Base-by-base conservation (phyloP, 2,797 vertebrate species). In the Intellagama lesueurii region DNA sequence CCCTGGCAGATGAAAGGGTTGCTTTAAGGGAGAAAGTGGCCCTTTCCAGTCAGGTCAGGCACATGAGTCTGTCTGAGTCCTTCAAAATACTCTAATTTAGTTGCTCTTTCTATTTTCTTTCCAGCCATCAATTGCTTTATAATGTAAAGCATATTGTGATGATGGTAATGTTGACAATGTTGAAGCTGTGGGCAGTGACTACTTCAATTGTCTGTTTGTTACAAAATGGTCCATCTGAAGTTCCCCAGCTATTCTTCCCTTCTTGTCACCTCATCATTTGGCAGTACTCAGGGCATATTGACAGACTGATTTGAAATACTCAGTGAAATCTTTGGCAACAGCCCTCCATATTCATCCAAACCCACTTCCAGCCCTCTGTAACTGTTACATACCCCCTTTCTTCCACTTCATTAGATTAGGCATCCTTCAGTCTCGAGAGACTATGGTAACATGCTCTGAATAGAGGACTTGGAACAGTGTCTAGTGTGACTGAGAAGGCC, bases 221-320 rank as follows among this genome's bases (percentile, higher is more conserved):
- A 81, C 69, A 88, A 82, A 88, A 72, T 73, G 52, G 56, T 56
- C 26, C 17, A 72, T 49, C 66, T 22, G 24, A 72, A 81, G 78
- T 16, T 16, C 68, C 49, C 2, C 16, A 52, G 17, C 32, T 26
- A 72, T 32, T 17, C 32, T 32, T 60, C 56, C 19, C 3, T 80
- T 44, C 68, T 32, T 81, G 28, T 40, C 32, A 81, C 32, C 35
- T 60, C 0, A 22, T 3, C 49, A 30, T 9, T 32, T 66, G 49
- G 35, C 17, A 82, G 44, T 32, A 66, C 73, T 81, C 32, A 44
- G 69, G 17, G 30, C 66, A 64, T 40, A 68, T 19, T 81, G 16
- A 60, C 28, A 81, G 30, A 87, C 12, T 81, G 32, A 73, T 81
- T 44, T 87, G 49, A 87, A 73, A n/a, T 44, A 80, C 69, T 26